Evolutionary conservation across 2,797 vertebrate species (phyloP).

Genomic region (Numenius phaeopus): DNA sequence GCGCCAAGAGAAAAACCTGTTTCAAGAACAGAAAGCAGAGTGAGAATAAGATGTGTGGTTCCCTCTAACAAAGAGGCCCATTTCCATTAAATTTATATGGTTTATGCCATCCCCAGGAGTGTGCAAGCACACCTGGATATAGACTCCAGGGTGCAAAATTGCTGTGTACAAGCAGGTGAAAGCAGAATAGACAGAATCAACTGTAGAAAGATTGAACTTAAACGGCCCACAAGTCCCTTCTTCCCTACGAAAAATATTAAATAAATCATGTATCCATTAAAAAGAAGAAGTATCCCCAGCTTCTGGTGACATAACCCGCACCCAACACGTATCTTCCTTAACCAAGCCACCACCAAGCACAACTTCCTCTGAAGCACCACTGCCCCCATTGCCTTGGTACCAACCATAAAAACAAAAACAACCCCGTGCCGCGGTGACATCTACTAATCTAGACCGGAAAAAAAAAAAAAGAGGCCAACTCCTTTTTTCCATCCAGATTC

Average conservation of each 20-base stretch:
- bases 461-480: neutral
- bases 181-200: neutral
- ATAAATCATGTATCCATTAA: accelerated
- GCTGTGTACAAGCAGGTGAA: accelerated
- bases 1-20: neutral
- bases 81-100: neutral
- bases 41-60: neutral
- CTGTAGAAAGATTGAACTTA: neutral
- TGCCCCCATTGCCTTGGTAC: conserved; percentile 35
- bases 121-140: neutral
- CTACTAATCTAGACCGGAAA: neutral
- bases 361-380: conserved; percentile 14
- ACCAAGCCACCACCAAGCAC: neutral
- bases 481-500: neutral
- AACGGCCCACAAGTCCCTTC: neutral
- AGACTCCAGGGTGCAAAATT: neutral
- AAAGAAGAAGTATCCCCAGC: neutral
- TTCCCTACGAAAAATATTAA: neutral
- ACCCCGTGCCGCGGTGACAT: neutral
- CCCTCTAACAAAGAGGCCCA: neutral
- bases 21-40: neutral
- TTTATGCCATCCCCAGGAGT: accelerated
- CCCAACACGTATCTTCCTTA: neutral
- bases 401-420: neutral
- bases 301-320: conserved; percentile 13